Evolutionary conservation across 2,797 vertebrate species (phyloP).

Genomic region (Macroramphosus scolopax): DNA sequence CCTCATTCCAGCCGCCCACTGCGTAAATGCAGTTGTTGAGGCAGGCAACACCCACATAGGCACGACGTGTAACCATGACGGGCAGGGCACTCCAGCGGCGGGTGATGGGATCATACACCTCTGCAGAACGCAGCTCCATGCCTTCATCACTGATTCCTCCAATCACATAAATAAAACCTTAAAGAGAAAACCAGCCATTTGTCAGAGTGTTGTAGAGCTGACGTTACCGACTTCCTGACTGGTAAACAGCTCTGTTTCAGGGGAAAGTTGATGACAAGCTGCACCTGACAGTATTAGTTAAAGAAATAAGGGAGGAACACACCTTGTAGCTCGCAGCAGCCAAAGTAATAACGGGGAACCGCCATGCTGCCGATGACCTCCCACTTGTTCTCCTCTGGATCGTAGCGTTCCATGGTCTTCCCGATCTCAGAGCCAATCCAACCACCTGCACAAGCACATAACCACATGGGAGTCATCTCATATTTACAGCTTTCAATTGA

Average conservation of each 20-base stretch:
- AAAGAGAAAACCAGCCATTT: no score
- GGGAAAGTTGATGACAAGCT: background rate
- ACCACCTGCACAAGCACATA: constrained; percentile 79
- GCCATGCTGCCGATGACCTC: constrained; percentile 92
- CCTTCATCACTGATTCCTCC: constrained; percentile 94
- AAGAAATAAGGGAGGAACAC: constrained; percentile 3
- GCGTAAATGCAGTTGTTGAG: constrained; percentile 94
- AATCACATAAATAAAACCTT: constrained; percentile 93
- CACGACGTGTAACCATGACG: constrained; percentile 88
- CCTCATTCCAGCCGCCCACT: constrained; percentile 94
- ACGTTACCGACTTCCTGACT: no score
- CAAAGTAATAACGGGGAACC: constrained; percentile 92
- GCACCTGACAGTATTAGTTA: background rate
- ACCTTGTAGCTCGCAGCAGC: constrained; percentile 98
- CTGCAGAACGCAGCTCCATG: constrained; percentile 88
- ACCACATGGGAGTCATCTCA: background rate
- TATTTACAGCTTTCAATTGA: no score
- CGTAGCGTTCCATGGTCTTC: constrained; percentile 93
- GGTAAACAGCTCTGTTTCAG: background rate
- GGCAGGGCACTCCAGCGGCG: constrained; percentile 91
- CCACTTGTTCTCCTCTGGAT: constrained; percentile 95
- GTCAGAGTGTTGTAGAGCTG: no score
- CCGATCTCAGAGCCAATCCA: constrained; percentile 97
- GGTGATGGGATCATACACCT: constrained; percentile 90
- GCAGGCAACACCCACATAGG: constrained; percentile 90